phyloP scores from a whole-genome alignment of 2,113 vertebrate genomes.

The Theristicus caerulescens region DNA sequence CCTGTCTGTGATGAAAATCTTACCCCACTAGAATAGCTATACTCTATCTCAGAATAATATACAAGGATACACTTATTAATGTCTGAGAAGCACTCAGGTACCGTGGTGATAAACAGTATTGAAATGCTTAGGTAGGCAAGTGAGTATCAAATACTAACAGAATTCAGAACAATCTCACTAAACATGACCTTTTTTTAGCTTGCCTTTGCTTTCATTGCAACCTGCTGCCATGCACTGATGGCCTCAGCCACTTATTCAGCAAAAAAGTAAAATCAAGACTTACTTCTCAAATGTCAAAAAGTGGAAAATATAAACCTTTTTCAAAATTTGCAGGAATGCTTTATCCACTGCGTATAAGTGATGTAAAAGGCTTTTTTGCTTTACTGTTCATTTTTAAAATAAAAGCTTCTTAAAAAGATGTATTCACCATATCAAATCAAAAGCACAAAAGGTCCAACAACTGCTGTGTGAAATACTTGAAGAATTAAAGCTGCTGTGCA shows the following conservation, averaged over 20 bases:
- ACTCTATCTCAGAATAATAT: not conserved
- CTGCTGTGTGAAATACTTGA: not conserved
- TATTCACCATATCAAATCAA: not conserved
- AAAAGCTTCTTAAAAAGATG: not conserved
- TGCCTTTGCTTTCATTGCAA: not conserved
- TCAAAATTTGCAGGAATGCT: not conserved
- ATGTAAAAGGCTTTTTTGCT: not conserved
- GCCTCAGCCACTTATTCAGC: not conserved
- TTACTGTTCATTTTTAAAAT: not conserved
- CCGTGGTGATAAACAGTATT: not conserved
- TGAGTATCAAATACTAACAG: not conserved
- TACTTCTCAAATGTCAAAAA: not conserved
- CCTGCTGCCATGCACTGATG: not conserved
- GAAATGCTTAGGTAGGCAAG: not conserved
- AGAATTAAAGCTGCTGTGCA: not conserved
- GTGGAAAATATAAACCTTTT: not conserved
- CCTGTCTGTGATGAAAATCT: not conserved
- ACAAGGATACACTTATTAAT: not conserved
- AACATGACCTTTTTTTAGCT: not conserved
- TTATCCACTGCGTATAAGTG: not conserved
- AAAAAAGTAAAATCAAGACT: not conserved
- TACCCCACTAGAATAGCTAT: not conserved
- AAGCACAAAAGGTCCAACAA: not conserved
- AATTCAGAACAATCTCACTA: not conserved
- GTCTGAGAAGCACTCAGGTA: not conserved